Evolutionary conservation across 2,888 invertebrate species (phyloP).

Genomic region (Acrobasis suavella): DNA sequence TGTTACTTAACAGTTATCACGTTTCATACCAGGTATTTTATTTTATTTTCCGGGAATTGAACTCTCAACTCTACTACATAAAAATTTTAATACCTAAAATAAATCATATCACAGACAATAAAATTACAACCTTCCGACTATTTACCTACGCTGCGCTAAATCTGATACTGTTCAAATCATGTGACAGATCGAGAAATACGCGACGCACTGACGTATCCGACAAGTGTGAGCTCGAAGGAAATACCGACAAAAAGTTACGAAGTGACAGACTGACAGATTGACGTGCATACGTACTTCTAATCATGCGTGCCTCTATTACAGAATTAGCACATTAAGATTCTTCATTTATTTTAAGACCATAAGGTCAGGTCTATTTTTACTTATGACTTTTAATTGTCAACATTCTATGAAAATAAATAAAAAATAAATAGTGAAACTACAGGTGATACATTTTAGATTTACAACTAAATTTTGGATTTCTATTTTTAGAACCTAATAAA

Average conservation of each 20-base stretch:
- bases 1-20: too few species aligned
- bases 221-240: slow-evolving; percentile 30
- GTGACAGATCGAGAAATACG: slow-evolving; percentile 68
- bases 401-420: too few species aligned
- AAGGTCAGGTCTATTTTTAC: neutral
- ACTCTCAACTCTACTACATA: neutral
- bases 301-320: slow-evolving; percentile 12
- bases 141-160: slow-evolving; percentile 43
- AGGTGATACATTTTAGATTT: too few species aligned
- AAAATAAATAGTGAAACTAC: too few species aligned
- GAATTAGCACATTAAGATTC: slow-evolving; percentile 12
- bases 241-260: slow-evolving; percentile 29
- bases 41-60: neutral
- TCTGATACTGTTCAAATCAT: slow-evolving; percentile 66
- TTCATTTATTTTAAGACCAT: neutral
- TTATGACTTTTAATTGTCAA: too few species aligned
- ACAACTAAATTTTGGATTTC: too few species aligned
- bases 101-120: neutral
- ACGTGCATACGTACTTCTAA: slow-evolving; percentile 15
- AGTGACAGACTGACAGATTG: slow-evolving; percentile 32
- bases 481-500: too few species aligned
- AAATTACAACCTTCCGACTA: neutral
- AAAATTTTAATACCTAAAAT: neutral
- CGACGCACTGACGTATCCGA: slow-evolving; percentile 45
- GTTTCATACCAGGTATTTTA: too few species aligned